Base-by-base conservation (phyloP, 2,797 vertebrate species). In the Pseudochirops corinnae region DNA sequence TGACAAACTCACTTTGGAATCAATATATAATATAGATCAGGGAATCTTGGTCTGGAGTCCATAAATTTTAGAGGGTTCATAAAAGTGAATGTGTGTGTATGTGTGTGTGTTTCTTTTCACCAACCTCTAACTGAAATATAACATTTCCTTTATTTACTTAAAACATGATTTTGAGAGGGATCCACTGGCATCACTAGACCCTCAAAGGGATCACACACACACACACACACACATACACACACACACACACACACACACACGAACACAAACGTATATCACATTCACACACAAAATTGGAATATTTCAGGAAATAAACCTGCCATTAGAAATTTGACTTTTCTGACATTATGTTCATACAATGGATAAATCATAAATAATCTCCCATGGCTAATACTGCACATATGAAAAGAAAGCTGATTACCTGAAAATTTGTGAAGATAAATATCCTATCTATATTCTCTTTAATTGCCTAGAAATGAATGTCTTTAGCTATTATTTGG, bases 1-100 rank as follows among this genome's bases (percentile, higher is more conserved):
- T 95, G 50, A 87, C 95, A 94, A 97, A 55, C 96, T 96, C 46
- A 21, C 16, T 95, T 94, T 96, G n/a, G 82, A 90, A 7, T 96
- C 93, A 93, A 91, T 93, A 53, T 53, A 53, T 53, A 53, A 53
- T 53, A 53, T 53, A 53, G 53, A 53, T 53, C 53, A 53, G 53
- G 7, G 53, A 53, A 53, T 53, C 53, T 53, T 53, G 53, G 53
- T 53, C 53, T 53, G 53, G 16, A 5, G 1, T 74, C 18, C 33
- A 67, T 18, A 67, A 67, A 67, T 67, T 39, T 74, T 39, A 74
- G 6, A 39, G n/a, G n/a, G 16, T 39, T n/a, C 39, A 46, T 82
- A 39, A 16, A 39, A 46, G 1, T 31, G 0, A 29, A 7, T 29
- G 5, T 58, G 4, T 28, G 7, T 58, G 2, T 58, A 3, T 58